Base-by-base conservation (phyloP, 2,113 vertebrate species). In the Gambusia affinis region DNA sequence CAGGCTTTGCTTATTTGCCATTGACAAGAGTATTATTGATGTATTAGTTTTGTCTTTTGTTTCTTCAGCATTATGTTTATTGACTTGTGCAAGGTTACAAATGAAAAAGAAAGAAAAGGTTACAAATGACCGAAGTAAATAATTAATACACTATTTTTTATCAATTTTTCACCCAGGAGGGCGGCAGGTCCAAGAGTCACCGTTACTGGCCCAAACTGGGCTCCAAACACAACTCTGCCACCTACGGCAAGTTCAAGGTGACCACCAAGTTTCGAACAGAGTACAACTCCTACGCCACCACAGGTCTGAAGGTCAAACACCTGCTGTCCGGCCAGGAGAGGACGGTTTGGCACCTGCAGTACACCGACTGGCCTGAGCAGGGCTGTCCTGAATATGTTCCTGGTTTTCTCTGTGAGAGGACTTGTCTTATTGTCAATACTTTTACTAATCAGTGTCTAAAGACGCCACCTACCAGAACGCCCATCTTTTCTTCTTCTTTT, bases 361-460 rank as follows among this genome's bases (percentile, higher is more conserved):
- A 93, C 87, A 93, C 91, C 0, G 92, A 93, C 84, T 93, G 92
- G 92, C 92, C 92, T 3, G 97, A 98, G 80, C 96, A 97, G 1
- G 96, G 97, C 35, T 98, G 96, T 83, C 97, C 97, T 1, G 97
- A 98, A 92, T 96, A 98, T 63, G 95, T 97, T 64, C 94, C 96
- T 91, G 97, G 96, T 66, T 98, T 98, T 89, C 89, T 97, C 66
- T 95, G 97, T 98, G 93, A 97, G 97, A 89, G 57, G 12, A 0
- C 30, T 5, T 10, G 5, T 35, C 22, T 66, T 6, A 27, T 57
- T 8, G 10, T 42, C 29, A 22, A 2, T 8, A 64, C 12, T 1
- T 44, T 24, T 17, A 39, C 28, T 12, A 8, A 47, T 44, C 19
- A 15, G 33, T 30, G 29, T 12, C 44, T 51, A 11, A 31, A 54